These are phyloP conservation scores for Phylloscopus whistleri DNA, from an alignment of 2,113 vertebrate species.

Conservation along the genomic window DNA sequence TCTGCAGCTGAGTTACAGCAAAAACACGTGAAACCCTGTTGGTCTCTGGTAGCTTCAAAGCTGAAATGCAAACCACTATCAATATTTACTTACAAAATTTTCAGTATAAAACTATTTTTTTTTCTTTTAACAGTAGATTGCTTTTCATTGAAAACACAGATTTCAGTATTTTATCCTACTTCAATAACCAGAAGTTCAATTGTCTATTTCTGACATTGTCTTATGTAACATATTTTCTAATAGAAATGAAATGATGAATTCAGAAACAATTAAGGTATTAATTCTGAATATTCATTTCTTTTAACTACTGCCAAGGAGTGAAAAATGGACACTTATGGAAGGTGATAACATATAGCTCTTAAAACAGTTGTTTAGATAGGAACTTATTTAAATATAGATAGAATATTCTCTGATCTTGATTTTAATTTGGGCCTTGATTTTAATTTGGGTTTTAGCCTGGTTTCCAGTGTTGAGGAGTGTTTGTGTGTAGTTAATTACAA, in stretches of 20 bases:
- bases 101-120: not conserved
- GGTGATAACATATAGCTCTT: not conserved
- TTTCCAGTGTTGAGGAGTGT: not conserved
- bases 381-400: not conserved
- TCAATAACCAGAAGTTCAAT: not conserved
- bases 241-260: not conserved
- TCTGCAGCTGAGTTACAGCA: not conserved
- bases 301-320: not conserved
- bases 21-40: not conserved
- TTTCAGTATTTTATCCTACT: not conserved
- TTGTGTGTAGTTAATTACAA: not conserved
- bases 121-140: not conserved
- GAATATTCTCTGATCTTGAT: not conserved
- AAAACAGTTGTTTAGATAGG: not conserved
- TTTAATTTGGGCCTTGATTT: not conserved
- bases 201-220: not conserved
- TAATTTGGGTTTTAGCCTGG: not conserved
- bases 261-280: not conserved
- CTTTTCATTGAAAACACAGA: not conserved
- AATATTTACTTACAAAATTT: not conserved
- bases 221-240: not conserved
- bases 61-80: not conserved
- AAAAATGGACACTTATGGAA: not conserved
- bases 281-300: not conserved
- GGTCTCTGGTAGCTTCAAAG: not conserved